These are phyloP conservation scores for Plebejus melissa DNA, from an alignment of 2,888 invertebrate genomes.

Conservation along the genomic window DNA sequence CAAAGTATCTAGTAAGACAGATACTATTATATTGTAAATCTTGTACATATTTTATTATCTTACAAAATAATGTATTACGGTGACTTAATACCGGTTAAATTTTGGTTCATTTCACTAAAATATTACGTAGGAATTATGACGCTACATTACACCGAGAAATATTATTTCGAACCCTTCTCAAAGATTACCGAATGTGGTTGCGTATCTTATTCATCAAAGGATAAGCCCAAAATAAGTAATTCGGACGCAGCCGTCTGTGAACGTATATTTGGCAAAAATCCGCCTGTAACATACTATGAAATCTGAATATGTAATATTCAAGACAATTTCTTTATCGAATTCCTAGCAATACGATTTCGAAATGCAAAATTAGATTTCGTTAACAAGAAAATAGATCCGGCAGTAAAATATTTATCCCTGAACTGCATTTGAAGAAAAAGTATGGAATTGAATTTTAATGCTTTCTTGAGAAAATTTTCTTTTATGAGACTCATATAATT, in stretches of 20 bases:
- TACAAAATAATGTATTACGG: not conserved
- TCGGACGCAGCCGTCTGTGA: not conserved
- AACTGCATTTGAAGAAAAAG: not conserved
- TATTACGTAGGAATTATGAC: not conserved
- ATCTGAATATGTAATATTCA: constrained; percentile 4
- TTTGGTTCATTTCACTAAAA: not conserved
- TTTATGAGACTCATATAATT: not conserved
- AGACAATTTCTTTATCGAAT: not conserved
- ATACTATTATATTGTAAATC: no score
- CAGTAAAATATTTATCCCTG: not conserved
- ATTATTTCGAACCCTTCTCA: not conserved
- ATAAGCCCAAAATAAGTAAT: constrained; percentile 13
- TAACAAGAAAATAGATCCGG: not conserved
- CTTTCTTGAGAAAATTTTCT: not conserved
- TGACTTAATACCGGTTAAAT: not conserved
- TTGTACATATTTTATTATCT: no score
- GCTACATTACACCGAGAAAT: constrained; percentile 1
- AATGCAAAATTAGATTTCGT: not conserved
- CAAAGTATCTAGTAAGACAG: no score
- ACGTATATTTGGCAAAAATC: constrained; percentile 8
- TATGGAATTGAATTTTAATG: not conserved
- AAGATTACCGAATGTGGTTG: constrained; percentile 14
- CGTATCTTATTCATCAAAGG: constrained; percentile 22
- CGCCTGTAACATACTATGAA: not conserved
- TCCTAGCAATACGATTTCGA: not conserved